Conservation (phyloP, 35 echinoderm and acorn worm species). For the Chiridota heheva region DNA sequence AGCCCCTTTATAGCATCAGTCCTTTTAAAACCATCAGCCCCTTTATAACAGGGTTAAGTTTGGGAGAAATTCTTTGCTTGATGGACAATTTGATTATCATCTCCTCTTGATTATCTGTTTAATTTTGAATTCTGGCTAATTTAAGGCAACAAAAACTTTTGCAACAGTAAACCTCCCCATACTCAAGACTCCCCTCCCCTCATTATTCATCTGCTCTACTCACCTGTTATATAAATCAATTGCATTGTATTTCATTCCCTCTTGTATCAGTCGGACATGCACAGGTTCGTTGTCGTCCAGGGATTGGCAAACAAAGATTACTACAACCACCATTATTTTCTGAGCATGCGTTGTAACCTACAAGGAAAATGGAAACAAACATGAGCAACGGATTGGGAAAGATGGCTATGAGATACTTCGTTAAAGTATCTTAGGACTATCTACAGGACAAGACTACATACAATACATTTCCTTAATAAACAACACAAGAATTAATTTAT, state of each 20-base stretch:
- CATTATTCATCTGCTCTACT: no score
- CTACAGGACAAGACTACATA: not conserved
- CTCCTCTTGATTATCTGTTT: no score
- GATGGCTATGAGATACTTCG: not conserved
- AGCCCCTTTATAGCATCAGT: no score
- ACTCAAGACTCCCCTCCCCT: no score
- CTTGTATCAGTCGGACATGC: conserved; percentile 48
- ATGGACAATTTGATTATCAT: no score
- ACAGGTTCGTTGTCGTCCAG: conserved; percentile 53
- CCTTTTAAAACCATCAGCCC: no score
- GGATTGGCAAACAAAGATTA: conserved; percentile 76
- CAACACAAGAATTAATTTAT: not conserved
- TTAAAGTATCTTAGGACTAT: not conserved
- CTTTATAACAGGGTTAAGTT: no score
- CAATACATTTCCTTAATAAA: not conserved
- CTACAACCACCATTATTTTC: conserved; percentile 85
- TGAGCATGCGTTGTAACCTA: conserved; percentile 79
- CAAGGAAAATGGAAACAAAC: conserved; percentile 1
- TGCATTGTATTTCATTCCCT: conserved; percentile 86
- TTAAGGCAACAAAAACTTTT: no score
- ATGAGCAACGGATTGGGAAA: not conserved
- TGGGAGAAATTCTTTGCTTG: no score
- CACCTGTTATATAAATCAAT: no score
- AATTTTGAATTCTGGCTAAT: no score
- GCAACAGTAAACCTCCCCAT: no score